Evolutionary conservation across 2,888 invertebrate genomes (phyloP).

Genomic region (Rhagium mordax): DNA sequence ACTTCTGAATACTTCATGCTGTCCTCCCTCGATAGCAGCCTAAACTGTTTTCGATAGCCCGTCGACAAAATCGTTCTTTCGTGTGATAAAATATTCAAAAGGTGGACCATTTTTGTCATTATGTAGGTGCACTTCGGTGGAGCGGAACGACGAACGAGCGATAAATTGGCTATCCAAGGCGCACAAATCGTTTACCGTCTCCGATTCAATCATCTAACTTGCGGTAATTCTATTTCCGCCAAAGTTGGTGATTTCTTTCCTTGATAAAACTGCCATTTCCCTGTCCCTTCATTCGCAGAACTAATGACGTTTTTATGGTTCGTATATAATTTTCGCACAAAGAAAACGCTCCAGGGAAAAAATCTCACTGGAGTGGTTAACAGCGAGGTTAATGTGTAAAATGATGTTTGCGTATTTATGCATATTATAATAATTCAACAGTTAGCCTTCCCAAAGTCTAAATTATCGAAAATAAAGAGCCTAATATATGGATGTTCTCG

Average conservation of each 20-base stretch:
- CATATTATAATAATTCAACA: no score
- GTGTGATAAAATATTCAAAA: constrained; percentile 55
- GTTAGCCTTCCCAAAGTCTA: no score
- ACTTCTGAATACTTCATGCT: constrained; percentile 16
- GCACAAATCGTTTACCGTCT: constrained; percentile 58
- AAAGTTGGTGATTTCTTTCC: constrained; percentile 29
- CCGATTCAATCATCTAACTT: constrained; percentile 59
- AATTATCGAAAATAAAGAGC: no score
- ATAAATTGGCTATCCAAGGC: constrained; percentile 60
- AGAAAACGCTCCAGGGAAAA: not conserved
- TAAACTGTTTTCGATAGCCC: constrained; percentile 29
- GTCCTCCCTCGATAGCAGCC: not conserved
- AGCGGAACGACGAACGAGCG: constrained; percentile 55
- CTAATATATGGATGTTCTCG: no score
- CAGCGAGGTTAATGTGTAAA: not conserved
- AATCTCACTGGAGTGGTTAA: not conserved
- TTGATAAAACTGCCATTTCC: constrained; percentile 29
- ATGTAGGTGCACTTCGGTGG: constrained; percentile 31
- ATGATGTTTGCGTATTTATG: no score
- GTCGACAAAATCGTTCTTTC: constrained; percentile 46
- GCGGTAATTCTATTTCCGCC: constrained; percentile 62
- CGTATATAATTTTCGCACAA: constrained; percentile 8
- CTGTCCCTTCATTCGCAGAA: constrained; percentile 19
- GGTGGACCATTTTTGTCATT: constrained; percentile 44
- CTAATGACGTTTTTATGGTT: constrained; percentile 22